Evolutionary conservation across 2,888 invertebrate genomes (phyloP).

Genomic region (Bibio marci): DNA sequence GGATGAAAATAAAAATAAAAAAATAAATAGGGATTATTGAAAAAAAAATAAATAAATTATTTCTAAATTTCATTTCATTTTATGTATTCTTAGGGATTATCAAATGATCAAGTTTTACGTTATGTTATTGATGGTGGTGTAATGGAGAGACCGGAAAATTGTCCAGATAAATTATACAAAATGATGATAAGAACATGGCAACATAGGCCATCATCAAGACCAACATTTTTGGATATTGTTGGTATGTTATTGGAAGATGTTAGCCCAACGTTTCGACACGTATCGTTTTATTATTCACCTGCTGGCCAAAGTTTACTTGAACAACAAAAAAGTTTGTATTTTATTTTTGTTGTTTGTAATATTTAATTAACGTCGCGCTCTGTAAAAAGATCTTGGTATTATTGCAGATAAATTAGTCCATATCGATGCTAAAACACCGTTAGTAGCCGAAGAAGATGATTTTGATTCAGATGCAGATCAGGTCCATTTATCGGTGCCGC

Average conservation of each 20-base stretch:
- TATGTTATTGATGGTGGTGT: conserved; percentile 83
- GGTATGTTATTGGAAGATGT: conserved; percentile 51
- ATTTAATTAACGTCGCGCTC: no score
- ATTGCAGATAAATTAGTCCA: conserved; percentile 7
- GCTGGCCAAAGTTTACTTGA: conserved; percentile 38
- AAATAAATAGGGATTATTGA: no score
- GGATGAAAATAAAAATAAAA: no score
- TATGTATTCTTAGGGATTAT: no score
- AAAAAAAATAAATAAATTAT: no score
- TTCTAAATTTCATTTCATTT: no score
- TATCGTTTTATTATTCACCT: conserved; percentile 45
- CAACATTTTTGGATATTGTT: conserved; percentile 71
- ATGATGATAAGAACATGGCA: conserved; percentile 91
- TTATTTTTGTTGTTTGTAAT: neutral
- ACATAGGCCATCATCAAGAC: conserved; percentile 59
- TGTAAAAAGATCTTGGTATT: no score
- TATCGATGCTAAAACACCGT: conserved; percentile 27
- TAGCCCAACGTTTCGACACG: conserved; percentile 36
- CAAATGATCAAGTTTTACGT: conserved; percentile 83
- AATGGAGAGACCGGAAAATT: conserved; percentile 91
- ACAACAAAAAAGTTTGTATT: conserved; percentile 17
- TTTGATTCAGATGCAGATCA: conserved; percentile 23
- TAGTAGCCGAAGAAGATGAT: conserved; percentile 20
- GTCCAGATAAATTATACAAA: conserved; percentile 78
- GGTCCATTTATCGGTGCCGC: conserved; percentile 11